These are phyloP conservation scores for Melanogrammus aeglefinus DNA, from an alignment of 2,797 vertebrate genomes.

Conservation along the genomic window DNA sequence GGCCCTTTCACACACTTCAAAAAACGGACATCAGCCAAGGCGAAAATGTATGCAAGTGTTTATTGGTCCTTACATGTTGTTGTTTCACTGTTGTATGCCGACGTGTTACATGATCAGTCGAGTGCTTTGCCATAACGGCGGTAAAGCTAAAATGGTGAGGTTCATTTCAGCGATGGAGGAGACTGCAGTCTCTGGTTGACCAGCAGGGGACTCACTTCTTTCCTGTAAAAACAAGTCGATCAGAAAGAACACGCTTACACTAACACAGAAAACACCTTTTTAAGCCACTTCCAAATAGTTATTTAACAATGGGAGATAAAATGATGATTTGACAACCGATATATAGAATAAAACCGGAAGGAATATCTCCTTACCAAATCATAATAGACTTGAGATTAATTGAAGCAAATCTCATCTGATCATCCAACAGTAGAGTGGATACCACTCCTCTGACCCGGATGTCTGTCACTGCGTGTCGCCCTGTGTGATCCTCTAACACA, in stretches of 20 bases:
- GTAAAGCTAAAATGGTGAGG: conserved; percentile 23
- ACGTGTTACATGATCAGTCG: conserved; percentile 11
- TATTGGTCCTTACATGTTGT: not conserved
- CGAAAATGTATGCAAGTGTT: conserved; percentile 1
- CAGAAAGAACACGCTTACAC: not conserved
- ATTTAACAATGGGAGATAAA: not conserved
- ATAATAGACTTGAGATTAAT: not conserved
- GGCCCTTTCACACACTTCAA: not conserved
- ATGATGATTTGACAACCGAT: not conserved
- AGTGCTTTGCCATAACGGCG: conserved; percentile 20
- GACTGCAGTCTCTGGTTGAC: conserved; percentile 14
- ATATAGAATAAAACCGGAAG: not conserved
- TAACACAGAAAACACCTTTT: not conserved
- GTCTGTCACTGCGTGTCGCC: too few species aligned
- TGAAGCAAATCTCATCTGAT: not conserved
- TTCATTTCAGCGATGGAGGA: conserved; percentile 1
- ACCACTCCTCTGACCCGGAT: too few species aligned
- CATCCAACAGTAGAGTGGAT: not conserved
- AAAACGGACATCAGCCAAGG: not conserved
- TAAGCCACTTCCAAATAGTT: not conserved
- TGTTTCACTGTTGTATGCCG: conserved; percentile 19
- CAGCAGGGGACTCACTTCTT: conserved; percentile 51
- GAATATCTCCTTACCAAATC: not conserved
- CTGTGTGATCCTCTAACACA: too few species aligned
- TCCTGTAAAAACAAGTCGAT: conserved; percentile 41